Percentiles rank a stretch among this genome's conserved stretches.
These are phyloP conservation scores for Furnarius figulus DNA, from an alignment of 2,113 vertebrate species.

Conservation along the genomic window DNA sequence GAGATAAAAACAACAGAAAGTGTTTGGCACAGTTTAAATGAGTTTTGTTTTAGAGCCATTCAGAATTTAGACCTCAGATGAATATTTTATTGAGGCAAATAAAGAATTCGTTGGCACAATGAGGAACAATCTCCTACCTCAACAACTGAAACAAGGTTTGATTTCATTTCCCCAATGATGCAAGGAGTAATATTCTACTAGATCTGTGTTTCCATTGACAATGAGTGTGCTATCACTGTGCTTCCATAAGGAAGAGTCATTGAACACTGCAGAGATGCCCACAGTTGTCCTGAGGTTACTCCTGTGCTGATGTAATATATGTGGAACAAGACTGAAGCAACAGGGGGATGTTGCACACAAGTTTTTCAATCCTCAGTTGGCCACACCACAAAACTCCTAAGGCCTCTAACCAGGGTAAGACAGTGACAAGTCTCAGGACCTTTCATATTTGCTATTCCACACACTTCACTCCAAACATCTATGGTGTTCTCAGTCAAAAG, in stretches of 20 bases:
- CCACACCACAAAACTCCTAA: not conserved
- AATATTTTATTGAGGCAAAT: not conserved
- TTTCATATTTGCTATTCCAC: not conserved
- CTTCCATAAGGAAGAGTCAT: not conserved
- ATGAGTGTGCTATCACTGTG: not conserved
- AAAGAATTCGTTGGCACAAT: not conserved
- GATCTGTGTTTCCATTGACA: not conserved
- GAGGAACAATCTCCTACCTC: not conserved
- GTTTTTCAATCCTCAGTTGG: not conserved
- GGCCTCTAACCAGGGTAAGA: not conserved
- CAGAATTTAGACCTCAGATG: not conserved
- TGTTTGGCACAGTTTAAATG: not conserved
- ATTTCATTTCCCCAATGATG: not conserved
- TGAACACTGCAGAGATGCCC: not conserved
- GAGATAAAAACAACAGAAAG: not conserved
- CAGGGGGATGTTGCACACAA: not conserved
- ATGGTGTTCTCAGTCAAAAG: not conserved
- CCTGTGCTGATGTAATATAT: not conserved
- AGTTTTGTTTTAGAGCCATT: not conserved
- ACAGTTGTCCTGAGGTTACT: not conserved
- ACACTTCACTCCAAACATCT: not conserved
- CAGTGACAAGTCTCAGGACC: not conserved
- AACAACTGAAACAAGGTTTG: not conserved
- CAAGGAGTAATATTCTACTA: not conserved
- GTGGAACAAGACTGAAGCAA: not conserved